Evolutionary conservation across 2,113 vertebrate species (phyloP), one percentile per base, ranked within the genome.

Genomic region (Strix aluco): DNA sequence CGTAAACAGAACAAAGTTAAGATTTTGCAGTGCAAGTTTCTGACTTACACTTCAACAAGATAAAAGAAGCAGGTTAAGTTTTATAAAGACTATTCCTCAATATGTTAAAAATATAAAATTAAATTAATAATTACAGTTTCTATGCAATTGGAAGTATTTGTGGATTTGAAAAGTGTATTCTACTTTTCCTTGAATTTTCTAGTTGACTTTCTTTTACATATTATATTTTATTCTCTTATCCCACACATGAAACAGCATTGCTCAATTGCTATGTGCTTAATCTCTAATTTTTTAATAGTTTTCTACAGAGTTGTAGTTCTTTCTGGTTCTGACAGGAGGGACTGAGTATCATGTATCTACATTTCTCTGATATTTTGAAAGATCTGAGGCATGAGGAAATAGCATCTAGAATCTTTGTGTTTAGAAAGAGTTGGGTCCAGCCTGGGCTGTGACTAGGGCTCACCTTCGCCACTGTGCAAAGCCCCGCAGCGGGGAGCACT

Each of bases 401-500:
- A 32, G 19, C 4, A 32, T n/a, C 7, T 80, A 22, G 21, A 52
- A 42, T 52, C 29, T 47, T n/a, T 46, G 46, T 72, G 22, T 65
- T 59, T 52, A 30, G 38, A 47, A 42, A 17, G 11, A 29, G 5
- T 54, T 47, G 27, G 52, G 49, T 57, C 19, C 13, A 63, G 63
- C 42, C 19, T 38, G 23, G 32, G 7, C 32, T 51, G 49, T 46
- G 34, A 38, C 15, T 34, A 15, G 30, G 18, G 8, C 18, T 30
- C 27, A 29, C 26, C 38, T 44, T 52, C 0, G 3, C 15, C 38
- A 15, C 32, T 52, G 38, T 58, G 44, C 32, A 66, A 55, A 59
- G 29, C 4, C 49, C n/a, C 11, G 3, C 46, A 25, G 12, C 0
- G 1, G 18, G 32, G n/a, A 36, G 26, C 21, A 5, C 26, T 49